These are phyloP conservation scores for Coenobita brevimanus DNA, from an alignment of 1,140 invertebrate species.

Conservation along the genomic window DNA sequence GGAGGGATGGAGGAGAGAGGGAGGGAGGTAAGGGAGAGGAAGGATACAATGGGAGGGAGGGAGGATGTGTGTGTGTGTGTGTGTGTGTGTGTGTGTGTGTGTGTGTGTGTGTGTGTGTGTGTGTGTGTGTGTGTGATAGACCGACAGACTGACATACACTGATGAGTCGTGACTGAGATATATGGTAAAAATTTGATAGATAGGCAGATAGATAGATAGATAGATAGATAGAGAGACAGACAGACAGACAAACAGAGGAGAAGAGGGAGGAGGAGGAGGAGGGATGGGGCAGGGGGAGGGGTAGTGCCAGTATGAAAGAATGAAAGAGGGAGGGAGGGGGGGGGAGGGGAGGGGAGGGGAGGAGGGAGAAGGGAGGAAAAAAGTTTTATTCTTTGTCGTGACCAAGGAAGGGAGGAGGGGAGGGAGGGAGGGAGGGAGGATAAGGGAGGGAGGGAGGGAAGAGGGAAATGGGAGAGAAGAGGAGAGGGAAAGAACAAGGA, in stretches of 20 bases:
- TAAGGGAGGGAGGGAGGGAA: conserved; percentile 21
- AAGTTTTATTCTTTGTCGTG: background rate
- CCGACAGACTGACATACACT: no score
- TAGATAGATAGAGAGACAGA: conserved; percentile 6
- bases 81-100: no score
- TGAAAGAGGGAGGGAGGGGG: background rate
- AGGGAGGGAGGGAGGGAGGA: no score
- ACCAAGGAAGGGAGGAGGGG: background rate
- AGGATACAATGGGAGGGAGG: background rate
- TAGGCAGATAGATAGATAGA: background rate
- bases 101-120: no score
- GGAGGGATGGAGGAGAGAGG: conserved; percentile 35
- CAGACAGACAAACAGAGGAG: conserved; percentile 32
- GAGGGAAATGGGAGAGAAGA: conserved; percentile 33
- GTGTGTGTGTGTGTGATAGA: no score
- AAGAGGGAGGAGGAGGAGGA: background rate
- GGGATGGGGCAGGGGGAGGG: background rate
- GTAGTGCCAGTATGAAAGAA: background rate
- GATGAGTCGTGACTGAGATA: background rate
- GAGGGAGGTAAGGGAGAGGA: background rate
- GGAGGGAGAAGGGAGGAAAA: background rate
- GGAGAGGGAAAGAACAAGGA: background rate
- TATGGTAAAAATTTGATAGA: background rate
- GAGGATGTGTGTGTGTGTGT: background rate
- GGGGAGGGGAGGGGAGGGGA: background rate